Conservation (phyloP, 2,113 vertebrate species). For the Sceloporus tristichus region DNA sequence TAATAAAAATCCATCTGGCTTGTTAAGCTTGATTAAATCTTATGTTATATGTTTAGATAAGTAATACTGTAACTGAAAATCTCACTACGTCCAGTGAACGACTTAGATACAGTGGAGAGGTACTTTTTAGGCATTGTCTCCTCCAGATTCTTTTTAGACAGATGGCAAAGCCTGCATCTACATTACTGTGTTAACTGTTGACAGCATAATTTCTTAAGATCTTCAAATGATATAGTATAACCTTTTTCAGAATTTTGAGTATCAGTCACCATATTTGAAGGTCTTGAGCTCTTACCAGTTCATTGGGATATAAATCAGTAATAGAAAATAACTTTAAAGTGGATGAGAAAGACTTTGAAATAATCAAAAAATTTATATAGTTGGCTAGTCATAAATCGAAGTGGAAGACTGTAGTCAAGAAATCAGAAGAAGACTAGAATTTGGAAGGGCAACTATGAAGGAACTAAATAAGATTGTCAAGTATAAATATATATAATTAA, state of each 20-base stretch:
- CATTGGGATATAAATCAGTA: neutral
- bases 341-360: no score
- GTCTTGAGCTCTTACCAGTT: neutral
- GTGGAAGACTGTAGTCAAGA: no score
- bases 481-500: no score
- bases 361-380: no score
- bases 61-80: neutral
- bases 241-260: neutral
- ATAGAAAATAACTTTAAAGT: neutral
- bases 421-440: no score
- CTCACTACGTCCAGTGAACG: neutral
- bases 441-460: no score
- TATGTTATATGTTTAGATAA: neutral
- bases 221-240: neutral
- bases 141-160: neutral
- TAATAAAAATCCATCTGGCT: neutral
- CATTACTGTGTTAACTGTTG: neutral
- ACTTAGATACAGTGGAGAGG: neutral
- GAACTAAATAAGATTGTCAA: no score
- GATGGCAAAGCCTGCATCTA: neutral
- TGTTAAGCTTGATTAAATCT: neutral
- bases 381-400: no score
- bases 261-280: neutral
- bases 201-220: neutral
- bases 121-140: neutral